Evolutionary conservation across 2,888 invertebrate genomes (phyloP), one percentile per base, ranked within the genome.

Genomic region (Argyresthia albistria): DNA sequence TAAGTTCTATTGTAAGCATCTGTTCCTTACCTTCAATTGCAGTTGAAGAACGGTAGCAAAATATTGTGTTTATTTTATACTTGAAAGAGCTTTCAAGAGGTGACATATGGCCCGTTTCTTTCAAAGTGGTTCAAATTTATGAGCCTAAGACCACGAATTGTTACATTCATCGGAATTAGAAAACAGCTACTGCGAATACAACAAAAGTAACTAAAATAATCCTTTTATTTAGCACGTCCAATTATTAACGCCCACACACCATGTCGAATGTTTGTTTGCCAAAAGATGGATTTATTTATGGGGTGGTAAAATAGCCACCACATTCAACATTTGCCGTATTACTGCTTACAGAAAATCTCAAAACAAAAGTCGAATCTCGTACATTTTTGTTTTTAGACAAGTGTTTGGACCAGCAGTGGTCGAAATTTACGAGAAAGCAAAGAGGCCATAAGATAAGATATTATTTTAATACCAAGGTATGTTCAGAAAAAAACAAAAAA

Each of bases 31-130:
- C 70, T 68, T 69, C 70, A 73, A 71, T 74, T 66, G 63, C 58
- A 66, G 60, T 57, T 62, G 50, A 50, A n/a, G n/a, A 72, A 76
- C 79, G 71, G 84, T 80, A 80, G 86, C 84, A 74, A 86, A 84
- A 87, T 81, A 80, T 82, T 83, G 80, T 86, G 80, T 86, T 80
- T 83, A 73, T 81, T 83, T 83, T 77, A 76, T 64, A 69, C 69
- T 74, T 70, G 69, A 77, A 77, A 75, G 70, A 58, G 72, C 74
- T 76, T 79, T 78, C 66, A 76, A 78, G 72, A 74, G 70, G 78
- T 76, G 83, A 76, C 80, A 81, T 80, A 73, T 78, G 80, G 76
- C 67, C 70, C 67, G 66, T 70, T 73, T 71, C 67, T 73, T 65
- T 68, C 68, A 68, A 64, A 74, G 66, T 69, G 67, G 58, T 64